Conservation (phyloP, 2,797 vertebrate genomes). For the Pangasius sanitwongsei region DNA sequence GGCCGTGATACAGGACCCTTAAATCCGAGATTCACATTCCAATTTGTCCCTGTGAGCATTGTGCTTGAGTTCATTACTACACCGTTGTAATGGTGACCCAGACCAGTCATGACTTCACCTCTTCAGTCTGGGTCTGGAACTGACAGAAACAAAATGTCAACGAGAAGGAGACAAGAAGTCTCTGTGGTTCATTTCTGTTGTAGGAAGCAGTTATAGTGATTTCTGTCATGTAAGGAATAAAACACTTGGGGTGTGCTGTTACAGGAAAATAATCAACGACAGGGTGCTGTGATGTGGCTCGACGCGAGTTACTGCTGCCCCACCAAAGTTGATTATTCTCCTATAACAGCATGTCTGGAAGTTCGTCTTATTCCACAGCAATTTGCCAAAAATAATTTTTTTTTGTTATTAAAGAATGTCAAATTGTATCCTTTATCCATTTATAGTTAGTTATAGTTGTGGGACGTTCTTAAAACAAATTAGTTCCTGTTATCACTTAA, state of each 20-base stretch:
- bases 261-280: background rate
- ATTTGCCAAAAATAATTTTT: background rate
- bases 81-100: too few species aligned
- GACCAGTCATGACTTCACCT: background rate
- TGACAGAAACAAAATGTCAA: background rate
- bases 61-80: background rate
- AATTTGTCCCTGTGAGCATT: background rate
- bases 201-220: background rate
- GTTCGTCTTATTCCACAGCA: background rate
- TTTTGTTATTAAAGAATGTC: background rate
- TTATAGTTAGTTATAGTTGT: background rate
- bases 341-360: background rate
- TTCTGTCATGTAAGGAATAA: too few species aligned
- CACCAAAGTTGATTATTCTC: background rate
- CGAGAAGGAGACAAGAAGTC: background rate
- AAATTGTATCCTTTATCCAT: background rate
- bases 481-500: background rate
- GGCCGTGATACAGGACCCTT: constrained; percentile 49
- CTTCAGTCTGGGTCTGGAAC: background rate
- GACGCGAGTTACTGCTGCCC: background rate
- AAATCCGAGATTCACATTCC: constrained; percentile 56
- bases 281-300: background rate
- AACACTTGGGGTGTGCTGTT: background rate
- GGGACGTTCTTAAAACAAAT: background rate
- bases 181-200: background rate